Percentiles rank a stretch among this genome's conserved stretches.
Evolutionary conservation across 2,888 invertebrate species (phyloP).

Genomic region (Drosophila formosana): DNA sequence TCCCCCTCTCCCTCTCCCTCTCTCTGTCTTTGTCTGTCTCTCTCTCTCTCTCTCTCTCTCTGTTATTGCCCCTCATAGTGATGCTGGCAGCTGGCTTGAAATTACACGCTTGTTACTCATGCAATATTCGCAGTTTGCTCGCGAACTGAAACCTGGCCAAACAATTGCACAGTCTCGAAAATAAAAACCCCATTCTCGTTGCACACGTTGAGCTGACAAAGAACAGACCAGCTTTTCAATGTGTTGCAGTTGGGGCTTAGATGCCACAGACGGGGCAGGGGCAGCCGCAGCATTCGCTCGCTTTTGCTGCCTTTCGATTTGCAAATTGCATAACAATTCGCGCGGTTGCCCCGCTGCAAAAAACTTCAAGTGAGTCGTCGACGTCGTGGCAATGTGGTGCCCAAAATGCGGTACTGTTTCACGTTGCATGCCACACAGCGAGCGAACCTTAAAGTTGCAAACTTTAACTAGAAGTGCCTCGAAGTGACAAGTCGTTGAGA

Average conservation of each 20-base stretch:
- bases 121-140: constrained; percentile 48
- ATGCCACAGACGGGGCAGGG: neutral
- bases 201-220: constrained; percentile 32
- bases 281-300: constrained; percentile 27
- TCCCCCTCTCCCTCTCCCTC: too few species aligned
- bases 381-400: constrained; percentile 29
- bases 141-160: constrained; percentile 40
- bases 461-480: neutral
- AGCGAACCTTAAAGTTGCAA: constrained; percentile 7
- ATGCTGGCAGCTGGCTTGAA: constrained; percentile 27
- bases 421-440: constrained; percentile 10
- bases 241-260: constrained; percentile 1
- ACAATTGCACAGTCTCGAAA: constrained; percentile 43
- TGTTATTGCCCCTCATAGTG: neutral
- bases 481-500: neutral
- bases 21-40: neutral
- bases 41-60: too few species aligned
- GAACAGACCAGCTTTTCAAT: constrained; percentile 27
- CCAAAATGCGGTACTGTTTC: neutral
- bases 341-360: constrained; percentile 28
- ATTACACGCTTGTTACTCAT: constrained; percentile 79
- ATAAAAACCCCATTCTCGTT: constrained; percentile 16
- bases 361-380: constrained; percentile 35
- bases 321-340: constrained; percentile 72
- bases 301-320: constrained; percentile 64